Conservation (phyloP, 2,113 vertebrate species). For the Potamarius usumacintae region DNA sequence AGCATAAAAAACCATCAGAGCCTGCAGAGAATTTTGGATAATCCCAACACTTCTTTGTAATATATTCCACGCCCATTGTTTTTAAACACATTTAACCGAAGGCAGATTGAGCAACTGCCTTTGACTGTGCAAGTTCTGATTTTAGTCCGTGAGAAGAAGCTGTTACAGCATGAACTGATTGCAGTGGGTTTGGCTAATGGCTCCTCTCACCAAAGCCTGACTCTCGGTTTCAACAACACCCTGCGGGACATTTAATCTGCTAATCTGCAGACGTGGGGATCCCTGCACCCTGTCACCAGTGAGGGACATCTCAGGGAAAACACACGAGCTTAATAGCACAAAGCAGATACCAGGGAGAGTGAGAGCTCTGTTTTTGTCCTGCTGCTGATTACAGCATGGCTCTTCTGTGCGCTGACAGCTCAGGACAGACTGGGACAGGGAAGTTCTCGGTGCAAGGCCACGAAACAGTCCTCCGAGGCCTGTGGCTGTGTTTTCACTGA, state of each 20-base stretch:
- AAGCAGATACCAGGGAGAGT: conserved; percentile 17
- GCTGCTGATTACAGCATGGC: conserved; percentile 37
- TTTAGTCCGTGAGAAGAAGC: background rate
- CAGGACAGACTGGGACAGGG: conserved; percentile 29
- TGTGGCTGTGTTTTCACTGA: conserved; percentile 18
- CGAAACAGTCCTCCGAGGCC: conserved; percentile 33
- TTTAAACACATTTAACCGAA: conserved; percentile 11
- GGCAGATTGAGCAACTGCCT: background rate
- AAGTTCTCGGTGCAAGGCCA: conserved; percentile 42
- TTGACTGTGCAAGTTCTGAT: background rate
- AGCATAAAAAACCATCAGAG: background rate
- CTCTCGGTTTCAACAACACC: conserved; percentile 24
- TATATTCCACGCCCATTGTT: conserved; percentile 5
- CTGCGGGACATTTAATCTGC: conserved; percentile 27
- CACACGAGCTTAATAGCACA: conserved; percentile 23
- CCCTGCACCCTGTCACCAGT: conserved; percentile 13
- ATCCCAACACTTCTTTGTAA: background rate
- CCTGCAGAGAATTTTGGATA: background rate
- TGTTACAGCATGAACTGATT: conserved; percentile 3
- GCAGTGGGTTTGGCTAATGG: conserved; percentile 13
- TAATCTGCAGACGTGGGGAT: conserved; percentile 26
- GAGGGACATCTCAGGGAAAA: conserved; percentile 24
- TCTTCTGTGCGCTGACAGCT: conserved; percentile 31
- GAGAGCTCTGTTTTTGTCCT: conserved; percentile 38
- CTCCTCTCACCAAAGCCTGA: conserved; percentile 34